Conservation (phyloP, 2,797 vertebrate species). For the Macrochelys suwanniensis region DNA sequence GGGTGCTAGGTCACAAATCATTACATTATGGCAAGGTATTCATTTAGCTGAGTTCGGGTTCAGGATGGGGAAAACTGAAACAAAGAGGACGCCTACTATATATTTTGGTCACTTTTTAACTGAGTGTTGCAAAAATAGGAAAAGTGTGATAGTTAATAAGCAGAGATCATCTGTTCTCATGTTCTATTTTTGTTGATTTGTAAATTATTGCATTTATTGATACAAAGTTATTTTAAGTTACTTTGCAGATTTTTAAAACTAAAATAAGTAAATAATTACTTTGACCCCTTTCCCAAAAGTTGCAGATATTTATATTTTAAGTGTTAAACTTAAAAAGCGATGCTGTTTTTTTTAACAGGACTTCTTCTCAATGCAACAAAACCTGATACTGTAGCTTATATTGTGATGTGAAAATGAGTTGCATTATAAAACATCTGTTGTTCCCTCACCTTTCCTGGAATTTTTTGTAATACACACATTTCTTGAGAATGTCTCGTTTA, state of each 20-base stretch:
- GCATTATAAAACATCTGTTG: not conserved
- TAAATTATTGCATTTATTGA: constrained; percentile 25
- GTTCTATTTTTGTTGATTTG: constrained; percentile 3
- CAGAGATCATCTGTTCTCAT: not conserved
- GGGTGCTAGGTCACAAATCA: not conserved
- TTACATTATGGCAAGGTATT: not conserved
- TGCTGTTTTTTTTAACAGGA: not conserved
- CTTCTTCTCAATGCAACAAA: constrained; percentile 11
- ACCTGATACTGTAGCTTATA: not conserved
- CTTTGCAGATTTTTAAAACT: not conserved
- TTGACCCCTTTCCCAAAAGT: not conserved
- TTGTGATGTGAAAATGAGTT: not conserved
- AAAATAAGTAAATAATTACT: constrained; percentile 25
- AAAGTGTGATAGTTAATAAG: constrained; percentile 41
- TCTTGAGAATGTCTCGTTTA: not conserved
- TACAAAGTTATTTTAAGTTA: constrained; percentile 2
- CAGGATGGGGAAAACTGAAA: not conserved
- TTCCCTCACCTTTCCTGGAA: not conserved
- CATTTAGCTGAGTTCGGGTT: not conserved
- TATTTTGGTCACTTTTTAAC: constrained; percentile 2
- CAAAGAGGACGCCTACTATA: not conserved
- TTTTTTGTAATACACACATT: not conserved
- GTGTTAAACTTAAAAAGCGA: constrained; percentile 14
- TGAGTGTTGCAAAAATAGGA: constrained; percentile 7
- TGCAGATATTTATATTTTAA: constrained; percentile 8